A percentile compares a stretch with the other conserved stretches of the same genome.
These are phyloP conservation scores for Meloidogyne chitwoodi DNA, from an alignment of 1,140 invertebrate genomes.

Conservation along the genomic window DNA sequence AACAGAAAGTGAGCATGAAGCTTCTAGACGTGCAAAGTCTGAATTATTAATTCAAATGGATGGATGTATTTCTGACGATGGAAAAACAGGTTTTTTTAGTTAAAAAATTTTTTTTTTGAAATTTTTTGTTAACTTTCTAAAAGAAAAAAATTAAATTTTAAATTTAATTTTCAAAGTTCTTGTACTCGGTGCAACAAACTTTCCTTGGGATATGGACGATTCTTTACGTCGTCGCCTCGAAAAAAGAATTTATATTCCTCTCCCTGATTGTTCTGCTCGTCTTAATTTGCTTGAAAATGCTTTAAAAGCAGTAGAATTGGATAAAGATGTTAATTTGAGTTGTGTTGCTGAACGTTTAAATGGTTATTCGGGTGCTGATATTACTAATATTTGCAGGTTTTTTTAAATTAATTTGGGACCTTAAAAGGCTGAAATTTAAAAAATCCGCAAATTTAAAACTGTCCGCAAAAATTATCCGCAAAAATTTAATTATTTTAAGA, in stretches of 20 bases:
- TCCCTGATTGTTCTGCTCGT: constrained; percentile 70
- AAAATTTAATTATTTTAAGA: neutral
- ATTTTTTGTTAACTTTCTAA: no score
- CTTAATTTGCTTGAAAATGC: constrained; percentile 30
- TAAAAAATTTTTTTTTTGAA: constrained; percentile 60
- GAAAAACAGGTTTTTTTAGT: neutral
- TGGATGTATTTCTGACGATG: constrained; percentile 65
- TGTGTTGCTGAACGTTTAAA: constrained; percentile 42
- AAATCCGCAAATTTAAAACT: no score
- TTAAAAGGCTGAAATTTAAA: no score
- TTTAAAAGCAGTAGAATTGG: constrained; percentile 38
- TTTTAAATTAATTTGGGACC: no score
- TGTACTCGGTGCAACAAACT: constrained; percentile 97
- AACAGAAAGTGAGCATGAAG: constrained; percentile 94
- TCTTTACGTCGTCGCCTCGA: constrained; percentile 82
- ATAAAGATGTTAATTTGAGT: constrained; percentile 44
- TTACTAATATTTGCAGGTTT: constrained; percentile 44
- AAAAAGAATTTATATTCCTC: constrained; percentile 97
- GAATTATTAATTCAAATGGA: constrained; percentile 99
- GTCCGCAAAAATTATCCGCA: no score
- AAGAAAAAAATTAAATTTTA: no score
- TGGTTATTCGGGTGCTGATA: constrained; percentile 52
- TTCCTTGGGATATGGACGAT: constrained; percentile 99
- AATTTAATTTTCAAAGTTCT: constrained; percentile 69
- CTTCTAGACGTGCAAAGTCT: constrained; percentile 90